Evolutionary conservation across 2,113 vertebrate species (phyloP).

Genomic region (Hippocampus zosterae): DNA sequence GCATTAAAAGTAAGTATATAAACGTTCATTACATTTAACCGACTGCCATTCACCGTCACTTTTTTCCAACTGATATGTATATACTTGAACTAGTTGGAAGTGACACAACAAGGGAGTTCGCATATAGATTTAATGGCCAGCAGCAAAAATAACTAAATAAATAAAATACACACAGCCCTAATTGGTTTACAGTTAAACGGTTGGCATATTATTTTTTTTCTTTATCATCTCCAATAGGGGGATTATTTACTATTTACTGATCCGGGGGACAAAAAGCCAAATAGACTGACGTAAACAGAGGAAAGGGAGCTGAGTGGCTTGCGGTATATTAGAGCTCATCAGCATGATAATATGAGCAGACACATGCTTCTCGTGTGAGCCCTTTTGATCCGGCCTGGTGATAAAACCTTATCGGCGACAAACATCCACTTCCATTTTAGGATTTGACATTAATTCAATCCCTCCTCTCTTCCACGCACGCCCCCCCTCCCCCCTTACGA

Average conservation of each 20-base stretch:
- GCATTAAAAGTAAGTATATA: background rate
- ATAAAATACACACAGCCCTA: background rate
- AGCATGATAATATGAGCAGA: conserved; percentile 69
- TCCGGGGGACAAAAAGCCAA: conserved; percentile 19
- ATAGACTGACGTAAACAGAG: conserved; percentile 10
- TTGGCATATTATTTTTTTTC: background rate
- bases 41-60: background rate
- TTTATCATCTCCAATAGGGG: background rate
- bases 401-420: conserved; percentile 68
- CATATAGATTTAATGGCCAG: background rate
- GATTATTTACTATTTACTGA: conserved; percentile 9
- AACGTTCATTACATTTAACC: background rate
- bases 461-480: conserved; percentile 25
- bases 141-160: background rate
- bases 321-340: conserved; percentile 65
- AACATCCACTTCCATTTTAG: conserved; percentile 72
- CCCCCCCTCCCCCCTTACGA: conserved; percentile 21
- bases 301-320: conserved; percentile 34
- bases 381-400: conserved; percentile 67
- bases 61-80: background rate
- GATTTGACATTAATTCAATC: conserved; percentile 70
- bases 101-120: background rate
- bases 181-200: background rate
- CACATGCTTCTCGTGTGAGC: conserved; percentile 64
- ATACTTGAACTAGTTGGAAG: background rate